phyloP scores from a whole-genome alignment of 2,888 invertebrate genomes.

The Allolobophora icterica region DNA sequence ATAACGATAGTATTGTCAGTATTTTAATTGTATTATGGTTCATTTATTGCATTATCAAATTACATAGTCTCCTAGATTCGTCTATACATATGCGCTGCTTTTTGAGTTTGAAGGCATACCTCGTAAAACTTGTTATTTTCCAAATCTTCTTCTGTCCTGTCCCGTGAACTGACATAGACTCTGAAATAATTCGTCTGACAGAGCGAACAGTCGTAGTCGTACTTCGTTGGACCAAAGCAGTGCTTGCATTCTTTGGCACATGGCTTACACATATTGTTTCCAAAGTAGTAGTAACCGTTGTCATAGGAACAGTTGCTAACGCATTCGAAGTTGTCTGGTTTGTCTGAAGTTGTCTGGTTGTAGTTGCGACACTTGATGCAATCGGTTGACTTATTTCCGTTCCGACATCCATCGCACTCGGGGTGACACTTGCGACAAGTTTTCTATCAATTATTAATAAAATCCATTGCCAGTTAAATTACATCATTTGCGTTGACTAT shows the following conservation, averaged over 20 bases:
- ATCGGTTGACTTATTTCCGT: not conserved
- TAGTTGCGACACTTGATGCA: not conserved
- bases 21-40: too few relatives aligned
- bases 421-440: conserved; percentile 30
- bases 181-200: not conserved
- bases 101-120: not conserved
- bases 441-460: conserved; percentile 9
- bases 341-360: not conserved
- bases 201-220: not conserved
- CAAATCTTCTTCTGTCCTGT: not conserved
- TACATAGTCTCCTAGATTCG: too few relatives aligned
- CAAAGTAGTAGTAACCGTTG: not conserved
- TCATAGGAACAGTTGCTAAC: conserved; percentile 17
- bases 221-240: not conserved
- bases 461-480: not conserved
- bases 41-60: too few relatives aligned
- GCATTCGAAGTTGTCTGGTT: not conserved
- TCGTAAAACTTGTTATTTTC: not conserved
- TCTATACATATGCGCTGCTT: not conserved
- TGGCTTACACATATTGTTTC: not conserved
- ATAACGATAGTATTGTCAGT: too few relatives aligned
- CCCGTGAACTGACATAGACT: not conserved
- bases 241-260: not conserved
- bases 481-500: not conserved
- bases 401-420: not conserved